Evolutionary conservation across 2,888 invertebrate species (phyloP).

Genomic region (Nemotelus pantherinus): DNA sequence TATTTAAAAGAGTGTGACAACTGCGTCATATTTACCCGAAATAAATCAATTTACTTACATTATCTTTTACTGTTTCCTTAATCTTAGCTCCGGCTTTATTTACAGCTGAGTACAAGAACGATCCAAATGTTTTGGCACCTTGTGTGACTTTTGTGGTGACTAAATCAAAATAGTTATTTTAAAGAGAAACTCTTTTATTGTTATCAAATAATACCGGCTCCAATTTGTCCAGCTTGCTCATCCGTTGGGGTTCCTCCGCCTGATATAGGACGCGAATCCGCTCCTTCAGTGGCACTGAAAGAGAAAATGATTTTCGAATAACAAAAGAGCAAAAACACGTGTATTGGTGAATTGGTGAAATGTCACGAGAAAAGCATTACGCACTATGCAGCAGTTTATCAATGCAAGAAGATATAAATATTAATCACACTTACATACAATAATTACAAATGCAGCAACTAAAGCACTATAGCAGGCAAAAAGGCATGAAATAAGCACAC

Average conservation of each 20-base stretch:
- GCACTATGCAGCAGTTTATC: too few species aligned
- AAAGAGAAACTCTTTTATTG: conserved; percentile 53
- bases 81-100: conserved; percentile 97
- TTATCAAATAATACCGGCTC: conserved; percentile 69
- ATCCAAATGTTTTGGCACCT: conserved; percentile 90
- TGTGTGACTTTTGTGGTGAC: conserved; percentile 90
- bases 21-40: background rate
- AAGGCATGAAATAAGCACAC: too few species aligned
- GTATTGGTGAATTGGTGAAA: too few species aligned
- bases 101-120: conserved; percentile 92
- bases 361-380: too few species aligned
- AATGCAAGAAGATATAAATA: too few species aligned
- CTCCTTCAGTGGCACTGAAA: conserved; percentile 87
- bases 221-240: conserved; percentile 82
- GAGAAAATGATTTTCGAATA: conserved; percentile 9
- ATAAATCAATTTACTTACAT: conserved; percentile 72
- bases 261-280: conserved; percentile 86
- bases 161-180: conserved; percentile 58
- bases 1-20: background rate
- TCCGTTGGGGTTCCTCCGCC: conserved; percentile 81
- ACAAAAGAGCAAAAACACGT: background rate
- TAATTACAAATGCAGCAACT: too few species aligned
- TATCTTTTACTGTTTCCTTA: conserved; percentile 96
- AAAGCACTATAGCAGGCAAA: too few species aligned
- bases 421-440: too few species aligned